Base-by-base conservation (phyloP, 2,797 vertebrate genomes). In the Uromys caudimaculatus region DNA sequence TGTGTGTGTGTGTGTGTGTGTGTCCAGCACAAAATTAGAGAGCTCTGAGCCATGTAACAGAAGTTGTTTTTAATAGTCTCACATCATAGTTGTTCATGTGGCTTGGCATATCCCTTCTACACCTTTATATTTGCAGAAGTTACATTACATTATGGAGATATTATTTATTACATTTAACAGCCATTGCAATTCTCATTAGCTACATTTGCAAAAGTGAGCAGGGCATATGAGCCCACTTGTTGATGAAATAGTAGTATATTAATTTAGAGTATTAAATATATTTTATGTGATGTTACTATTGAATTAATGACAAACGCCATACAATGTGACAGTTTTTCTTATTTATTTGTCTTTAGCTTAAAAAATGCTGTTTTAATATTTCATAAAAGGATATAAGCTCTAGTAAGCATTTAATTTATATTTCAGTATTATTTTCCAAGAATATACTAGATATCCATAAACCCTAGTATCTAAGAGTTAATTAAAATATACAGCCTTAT, bases 361-460 rank as follows among this genome's bases (percentile, higher is more conserved):
- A 96, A 85, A 77, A 88, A 4, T 50, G 19, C 9, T 81, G 7
- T 91, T 92, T 82, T 44, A 90, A 56, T 95, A 11, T 95, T 21
- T 88, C 64, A 56, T 58, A 95, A 97, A 52, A 86, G 82, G 54
- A 90, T 91, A 24, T 27, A 91, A 44, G 13, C 52, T 29, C 1
- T 4, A 52, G 44, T 91, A 71, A 92, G 58, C 17, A 62, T 79
- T 60, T 94, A 90, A 52, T 62, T 88, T 96, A 44, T 67, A 96
- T 86, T 87, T 89, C 44, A 95, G 2, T 82, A 84, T 47, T 91
- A 64, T 29, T 95, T 96, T 93, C 2, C 85, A 92, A 79, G 52
- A 60, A 90, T 90, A 44, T 23, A 54, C 12, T 91, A 64, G 91
- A 52, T 7, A 71, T 91, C 76, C 78, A 91, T 89, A 83, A 90